Percentiles rank a stretch among this genome's conserved stretches.
Evolutionary conservation across 2,113 vertebrate species (phyloP).

Genomic region (Archocentrus centrarchus): DNA sequence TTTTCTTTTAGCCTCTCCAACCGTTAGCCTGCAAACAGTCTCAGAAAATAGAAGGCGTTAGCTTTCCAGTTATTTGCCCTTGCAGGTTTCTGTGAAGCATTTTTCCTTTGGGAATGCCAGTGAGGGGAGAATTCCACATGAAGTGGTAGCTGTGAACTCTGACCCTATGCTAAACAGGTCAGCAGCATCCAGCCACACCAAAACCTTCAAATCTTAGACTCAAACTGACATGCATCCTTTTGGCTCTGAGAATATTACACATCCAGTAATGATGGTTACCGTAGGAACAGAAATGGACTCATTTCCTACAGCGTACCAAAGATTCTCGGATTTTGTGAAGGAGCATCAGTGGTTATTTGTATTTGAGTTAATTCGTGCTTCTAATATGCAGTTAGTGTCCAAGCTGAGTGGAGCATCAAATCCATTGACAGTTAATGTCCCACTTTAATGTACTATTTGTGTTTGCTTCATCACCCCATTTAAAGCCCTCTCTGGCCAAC

Average conservation of each 20-base stretch:
- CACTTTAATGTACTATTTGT: constrained; percentile 54
- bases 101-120: neutral
- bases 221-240: neutral
- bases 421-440: constrained; percentile 41
- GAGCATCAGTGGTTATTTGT: fast-evolving
- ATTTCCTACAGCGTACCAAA: neutral
- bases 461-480: constrained; percentile 39
- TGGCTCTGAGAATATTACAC: neutral
- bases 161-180: fast-evolving
- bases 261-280: neutral
- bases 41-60: neutral
- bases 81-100: neutral
- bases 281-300: too few relatives aligned
- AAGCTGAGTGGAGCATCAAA: neutral
- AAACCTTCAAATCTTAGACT: neutral
- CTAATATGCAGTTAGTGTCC: neutral
- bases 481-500: constrained; percentile 15
- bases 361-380: neutral
- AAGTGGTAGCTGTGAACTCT: neutral
- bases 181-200: neutral
- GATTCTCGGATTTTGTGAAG: fast-evolving
- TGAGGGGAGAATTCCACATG: neutral
- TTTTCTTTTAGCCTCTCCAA: too few relatives aligned
- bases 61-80: neutral
- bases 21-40: fast-evolving